A percentile compares a stretch with the other conserved stretches of the same genome.
Evolutionary conservation across 1,140 invertebrate species (phyloP).

Genomic region (Chlorops oryzae): DNA sequence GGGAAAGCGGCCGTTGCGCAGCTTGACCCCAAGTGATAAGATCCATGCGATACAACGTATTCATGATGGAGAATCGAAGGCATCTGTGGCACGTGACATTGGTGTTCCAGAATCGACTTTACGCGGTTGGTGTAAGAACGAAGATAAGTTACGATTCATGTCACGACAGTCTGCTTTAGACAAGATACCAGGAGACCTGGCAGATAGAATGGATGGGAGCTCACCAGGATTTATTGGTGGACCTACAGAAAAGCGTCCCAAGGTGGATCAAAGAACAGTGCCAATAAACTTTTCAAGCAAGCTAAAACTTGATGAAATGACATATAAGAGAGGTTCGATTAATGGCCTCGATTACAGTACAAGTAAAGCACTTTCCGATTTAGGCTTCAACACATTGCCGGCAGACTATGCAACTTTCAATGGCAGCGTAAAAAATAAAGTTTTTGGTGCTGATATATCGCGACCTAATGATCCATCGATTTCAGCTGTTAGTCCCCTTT

Average conservation of each 20-base stretch:
- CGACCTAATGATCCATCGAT: conserved; percentile 47
- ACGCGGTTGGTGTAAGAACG: conserved; percentile 78
- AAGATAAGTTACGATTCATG: conserved; percentile 68
- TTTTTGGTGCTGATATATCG: conserved; percentile 43
- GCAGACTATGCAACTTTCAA: conserved; percentile 38
- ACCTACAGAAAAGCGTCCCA: conserved; percentile 53
- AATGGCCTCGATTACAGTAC: conserved; percentile 42
- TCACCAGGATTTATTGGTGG: conserved; percentile 50
- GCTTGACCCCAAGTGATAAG: conserved; percentile 67
- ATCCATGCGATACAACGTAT: conserved; percentile 71
- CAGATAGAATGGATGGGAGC: conserved; percentile 31
- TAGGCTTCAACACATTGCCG: conserved; percentile 31
- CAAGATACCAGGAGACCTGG: conserved; percentile 43
- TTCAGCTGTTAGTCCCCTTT: conserved; percentile 55
- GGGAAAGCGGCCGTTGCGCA: conserved; percentile 64
- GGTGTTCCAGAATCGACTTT: conserved; percentile 76
- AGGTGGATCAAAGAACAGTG: conserved; percentile 39
- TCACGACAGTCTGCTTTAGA: conserved; percentile 61
- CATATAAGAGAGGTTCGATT: conserved; percentile 33
- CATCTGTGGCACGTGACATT: conserved; percentile 72
- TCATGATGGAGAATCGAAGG: conserved; percentile 74
- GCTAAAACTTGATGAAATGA: conserved; percentile 41
- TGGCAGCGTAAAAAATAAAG: conserved; percentile 30
- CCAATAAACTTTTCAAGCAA: conserved; percentile 47
- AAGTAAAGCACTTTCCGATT: conserved; percentile 36